Conservation (phyloP, 2,888 invertebrate species). For the Stegana nigrithorax region DNA sequence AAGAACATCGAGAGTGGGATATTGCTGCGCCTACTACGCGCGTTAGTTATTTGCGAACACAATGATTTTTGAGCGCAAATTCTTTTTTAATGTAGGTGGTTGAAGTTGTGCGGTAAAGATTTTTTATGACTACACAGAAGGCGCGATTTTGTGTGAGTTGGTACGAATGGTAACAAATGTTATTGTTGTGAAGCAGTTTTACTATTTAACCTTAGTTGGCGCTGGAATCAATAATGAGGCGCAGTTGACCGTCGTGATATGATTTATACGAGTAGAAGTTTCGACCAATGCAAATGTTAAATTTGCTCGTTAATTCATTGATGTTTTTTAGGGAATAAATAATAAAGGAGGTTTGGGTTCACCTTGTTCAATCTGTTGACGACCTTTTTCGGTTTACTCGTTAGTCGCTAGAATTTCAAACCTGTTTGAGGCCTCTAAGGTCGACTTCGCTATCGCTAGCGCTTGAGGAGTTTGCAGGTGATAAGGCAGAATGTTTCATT, state of each 20-base stretch:
- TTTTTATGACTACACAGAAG: not conserved
- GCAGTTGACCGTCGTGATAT: not conserved
- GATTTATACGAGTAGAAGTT: not conserved
- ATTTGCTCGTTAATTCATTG: not conserved
- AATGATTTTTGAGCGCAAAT: not conserved
- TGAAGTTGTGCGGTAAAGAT: not conserved
- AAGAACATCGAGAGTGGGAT: not conserved
- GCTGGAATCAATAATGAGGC: not conserved
- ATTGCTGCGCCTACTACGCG: too few species aligned
- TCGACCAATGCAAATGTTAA: not conserved
- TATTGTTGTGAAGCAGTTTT: not conserved
- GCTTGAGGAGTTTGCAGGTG: too few species aligned
- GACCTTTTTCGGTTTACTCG: not conserved
- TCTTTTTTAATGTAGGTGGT: not conserved
- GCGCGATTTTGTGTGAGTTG: not conserved
- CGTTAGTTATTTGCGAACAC: not conserved
- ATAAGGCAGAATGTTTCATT: too few species aligned
- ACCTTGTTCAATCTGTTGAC: not conserved
- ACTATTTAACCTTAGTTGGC: too few species aligned
- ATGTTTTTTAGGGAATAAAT: too few species aligned
- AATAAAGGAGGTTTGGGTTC: not conserved
- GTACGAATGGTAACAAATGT: not conserved
- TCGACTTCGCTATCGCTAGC: too few species aligned
- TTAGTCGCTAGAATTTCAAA: not conserved
- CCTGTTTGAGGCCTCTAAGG: not conserved